Conservation (phyloP, 2,888 invertebrate species). For the Agrochola circellaris region DNA sequence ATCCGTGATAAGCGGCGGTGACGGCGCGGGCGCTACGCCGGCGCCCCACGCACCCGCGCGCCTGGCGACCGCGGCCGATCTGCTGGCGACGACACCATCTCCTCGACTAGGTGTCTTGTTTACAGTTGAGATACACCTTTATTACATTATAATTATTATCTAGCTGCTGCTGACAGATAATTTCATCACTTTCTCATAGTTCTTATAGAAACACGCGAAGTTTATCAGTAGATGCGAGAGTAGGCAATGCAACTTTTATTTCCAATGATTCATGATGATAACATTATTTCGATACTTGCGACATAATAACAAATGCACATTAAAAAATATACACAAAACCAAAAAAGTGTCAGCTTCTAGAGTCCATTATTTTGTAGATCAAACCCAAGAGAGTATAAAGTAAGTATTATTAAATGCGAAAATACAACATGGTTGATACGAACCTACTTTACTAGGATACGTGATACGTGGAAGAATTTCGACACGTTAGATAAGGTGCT, state of each 20-base stretch:
- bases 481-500: conserved; percentile 88
- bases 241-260: conserved; percentile 20
- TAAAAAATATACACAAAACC: not conserved
- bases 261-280: conserved; percentile 39
- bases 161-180: conserved; percentile 79
- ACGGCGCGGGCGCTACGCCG: conserved; percentile 65
- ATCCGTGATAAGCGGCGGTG: conserved; percentile 80
- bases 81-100: conserved; percentile 79
- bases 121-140: conserved; percentile 87
- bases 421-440: conserved; percentile 46
- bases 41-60: conserved; percentile 61
- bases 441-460: conserved; percentile 72
- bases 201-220: conserved; percentile 8
- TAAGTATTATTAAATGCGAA: conserved; percentile 35
- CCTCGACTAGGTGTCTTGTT: conserved; percentile 80
- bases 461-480: conserved; percentile 89
- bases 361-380: not conserved
- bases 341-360: not conserved
- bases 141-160: conserved; percentile 87
- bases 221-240: not conserved
- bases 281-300: conserved; percentile 17
- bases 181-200: conserved; percentile 74
- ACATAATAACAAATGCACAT: conserved; percentile 1
- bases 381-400: conserved; percentile 8
- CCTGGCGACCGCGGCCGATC: conserved; percentile 75